Base-by-base conservation (phyloP, 2,797 vertebrate genomes). In the Liasis olivaceus region DNA sequence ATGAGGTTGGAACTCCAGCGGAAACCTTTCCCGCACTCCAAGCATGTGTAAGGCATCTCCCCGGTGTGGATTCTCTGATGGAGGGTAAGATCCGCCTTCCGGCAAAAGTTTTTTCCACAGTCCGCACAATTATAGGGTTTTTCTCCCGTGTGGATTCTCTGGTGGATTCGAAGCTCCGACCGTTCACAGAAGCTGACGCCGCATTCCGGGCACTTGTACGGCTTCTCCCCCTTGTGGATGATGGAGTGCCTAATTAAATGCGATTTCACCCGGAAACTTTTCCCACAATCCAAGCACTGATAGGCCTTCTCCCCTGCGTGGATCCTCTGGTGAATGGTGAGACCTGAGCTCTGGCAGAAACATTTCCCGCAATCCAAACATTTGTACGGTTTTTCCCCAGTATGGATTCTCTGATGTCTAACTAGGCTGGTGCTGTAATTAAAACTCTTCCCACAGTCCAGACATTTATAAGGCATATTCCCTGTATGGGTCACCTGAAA, bases 271-370 rank as follows among this genome's bases (percentile, higher is more conserved):
- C 96, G 96, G 81, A 97, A 97, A 89, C 96, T 96, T 90, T 97
- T 96, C 90, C 96, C 96, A 17, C 96, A 97, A 31, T 97, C 96
- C 5, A 96, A 94, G 63, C 97, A 97, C n/a, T 96, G 97, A 56
- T 97, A 97, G 6, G 97, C 96, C 60, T 97, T 96, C 87, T 97
- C 96, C 88, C 97, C 96, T 0, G 96, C 96, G 26, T 97, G 97
- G 92, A 97, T 96, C 87, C 97, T 95, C 94, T 97, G 97, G 47
- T 97, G 97, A 87, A 96, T 95, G 60, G 97, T 96, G 87, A 97
- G 91, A 59, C 97, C 96, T 1, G 96, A 97, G 86, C 97, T 96
- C 15, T 97, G 97, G 89, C 96, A 97, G 91, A 97, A 97, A 88
- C 96, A 96, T 66, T 97, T 96, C 85, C 96, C 96, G 2, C 97